Evolutionary conservation across 2,888 invertebrate species (phyloP).

Genomic region (Drosophila kanekoi): DNA sequence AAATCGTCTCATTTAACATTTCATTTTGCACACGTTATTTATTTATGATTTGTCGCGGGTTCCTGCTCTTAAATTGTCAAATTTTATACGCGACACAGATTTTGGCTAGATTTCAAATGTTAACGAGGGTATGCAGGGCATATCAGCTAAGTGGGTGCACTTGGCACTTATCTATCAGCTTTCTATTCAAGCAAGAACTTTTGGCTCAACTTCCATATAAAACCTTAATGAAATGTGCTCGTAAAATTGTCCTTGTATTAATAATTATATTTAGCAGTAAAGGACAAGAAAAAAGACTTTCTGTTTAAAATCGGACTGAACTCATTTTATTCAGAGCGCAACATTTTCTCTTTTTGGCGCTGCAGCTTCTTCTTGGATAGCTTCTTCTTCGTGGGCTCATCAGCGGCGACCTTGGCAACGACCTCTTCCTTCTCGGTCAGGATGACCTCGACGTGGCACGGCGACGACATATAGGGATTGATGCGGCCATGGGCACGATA

Average conservation of each 20-base stretch:
- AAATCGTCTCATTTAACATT: conserved; percentile 37
- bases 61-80: conserved; percentile 41
- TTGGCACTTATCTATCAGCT: no score
- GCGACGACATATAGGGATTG: conserved; percentile 99
- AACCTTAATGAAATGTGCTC: no score
- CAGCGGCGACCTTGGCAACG: conserved; percentile 93
- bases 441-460: conserved; percentile 99
- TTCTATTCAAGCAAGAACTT: no score
- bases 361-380: conserved; percentile 98
- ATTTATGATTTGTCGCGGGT: not conserved
- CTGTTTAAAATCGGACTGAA: conserved; percentile 64
- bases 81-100: conserved; percentile 23
- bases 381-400: conserved; percentile 97
- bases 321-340: conserved; percentile 87
- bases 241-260: no score
- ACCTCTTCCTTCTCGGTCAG: conserved; percentile 98
- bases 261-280: no score
- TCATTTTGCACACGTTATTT: conserved; percentile 43
- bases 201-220: no score
- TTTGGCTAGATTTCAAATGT: conserved; percentile 3
- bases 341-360: conserved; percentile 96
- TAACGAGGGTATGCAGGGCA: not conserved
- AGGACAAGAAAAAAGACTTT: conserved; percentile 33
- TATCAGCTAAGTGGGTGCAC: not conserved
- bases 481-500: conserved; percentile 99